These are phyloP conservation scores for Eurosta solidaginis DNA, from an alignment of 1,140 invertebrate genomes.

Conservation along the genomic window DNA sequence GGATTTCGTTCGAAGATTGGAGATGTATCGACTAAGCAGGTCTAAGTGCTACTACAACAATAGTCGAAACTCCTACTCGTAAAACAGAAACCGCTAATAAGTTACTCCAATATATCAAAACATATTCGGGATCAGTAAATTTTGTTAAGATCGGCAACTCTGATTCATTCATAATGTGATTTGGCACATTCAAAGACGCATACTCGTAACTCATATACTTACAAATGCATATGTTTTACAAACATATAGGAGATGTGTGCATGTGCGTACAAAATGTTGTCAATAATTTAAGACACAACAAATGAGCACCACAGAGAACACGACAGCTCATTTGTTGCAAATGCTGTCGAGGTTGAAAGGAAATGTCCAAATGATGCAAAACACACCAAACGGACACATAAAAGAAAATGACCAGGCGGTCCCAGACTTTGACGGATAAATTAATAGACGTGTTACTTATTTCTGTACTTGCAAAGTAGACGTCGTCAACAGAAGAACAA, in stretches of 20 bases:
- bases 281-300: not conserved
- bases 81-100: too few species aligned
- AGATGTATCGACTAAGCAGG: too few species aligned
- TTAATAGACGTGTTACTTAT: not conserved
- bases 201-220: too few species aligned
- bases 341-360: not conserved
- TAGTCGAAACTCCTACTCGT: too few species aligned
- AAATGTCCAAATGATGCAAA: constrained; percentile 3
- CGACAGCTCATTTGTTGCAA: constrained; percentile 4
- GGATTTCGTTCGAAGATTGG: too few species aligned
- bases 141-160: too few species aligned
- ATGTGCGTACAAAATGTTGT: not conserved
- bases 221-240: too few species aligned
- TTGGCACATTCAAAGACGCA: too few species aligned
- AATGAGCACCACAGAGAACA: not conserved
- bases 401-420: not conserved
- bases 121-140: too few species aligned
- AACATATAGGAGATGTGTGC: not conserved
- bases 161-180: too few species aligned
- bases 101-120: too few species aligned
- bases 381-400: not conserved
- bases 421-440: not conserved
- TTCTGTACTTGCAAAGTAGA: not conserved
- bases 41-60: too few species aligned
- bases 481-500: not conserved